Conservation (phyloP, 2,888 invertebrate species). For the Cerceris rybyensis region DNA sequence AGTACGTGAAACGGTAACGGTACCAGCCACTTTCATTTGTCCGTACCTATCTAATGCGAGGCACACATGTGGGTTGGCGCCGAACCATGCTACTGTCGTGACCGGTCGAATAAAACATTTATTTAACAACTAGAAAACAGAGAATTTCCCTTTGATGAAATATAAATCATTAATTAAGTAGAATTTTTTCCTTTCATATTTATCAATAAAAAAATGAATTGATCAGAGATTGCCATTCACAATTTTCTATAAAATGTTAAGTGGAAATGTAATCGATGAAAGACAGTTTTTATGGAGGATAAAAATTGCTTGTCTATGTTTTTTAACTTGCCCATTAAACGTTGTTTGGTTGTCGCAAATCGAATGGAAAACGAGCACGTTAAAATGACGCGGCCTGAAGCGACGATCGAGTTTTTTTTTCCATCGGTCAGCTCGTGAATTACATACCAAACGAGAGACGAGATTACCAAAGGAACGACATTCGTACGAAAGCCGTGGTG, state of each 20-base stretch:
- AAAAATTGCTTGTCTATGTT: too few relatives aligned
- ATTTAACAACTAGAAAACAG: slow-evolving; percentile 10
- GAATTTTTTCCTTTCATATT: too few relatives aligned
- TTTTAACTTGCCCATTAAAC: not conserved
- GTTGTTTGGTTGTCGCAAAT: not conserved
- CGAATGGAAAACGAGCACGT: not conserved
- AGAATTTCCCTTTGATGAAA: not conserved
- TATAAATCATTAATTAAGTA: too few relatives aligned
- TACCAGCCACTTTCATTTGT: slow-evolving; percentile 74
- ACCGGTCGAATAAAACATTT: slow-evolving; percentile 40
- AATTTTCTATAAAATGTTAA: too few relatives aligned
- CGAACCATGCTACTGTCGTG: slow-evolving; percentile 28
- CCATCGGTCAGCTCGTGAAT: slow-evolving; percentile 22
- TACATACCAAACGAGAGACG: slow-evolving; percentile 37
- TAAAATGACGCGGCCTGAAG: not conserved
- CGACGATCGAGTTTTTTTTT: not conserved
- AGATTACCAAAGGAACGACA: slow-evolving; percentile 43
- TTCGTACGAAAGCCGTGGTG: slow-evolving; percentile 33
- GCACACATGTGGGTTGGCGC: slow-evolving; percentile 68
- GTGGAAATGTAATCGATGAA: too few relatives aligned
- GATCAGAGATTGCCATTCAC: too few relatives aligned
- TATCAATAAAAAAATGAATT: too few relatives aligned
- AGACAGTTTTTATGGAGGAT: too few relatives aligned
- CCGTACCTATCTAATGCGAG: slow-evolving; percentile 70
- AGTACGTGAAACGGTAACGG: slow-evolving; percentile 66